phyloP scores from a whole-genome alignment of 2,888 invertebrate genomes.

The Campoplex nolae region DNA sequence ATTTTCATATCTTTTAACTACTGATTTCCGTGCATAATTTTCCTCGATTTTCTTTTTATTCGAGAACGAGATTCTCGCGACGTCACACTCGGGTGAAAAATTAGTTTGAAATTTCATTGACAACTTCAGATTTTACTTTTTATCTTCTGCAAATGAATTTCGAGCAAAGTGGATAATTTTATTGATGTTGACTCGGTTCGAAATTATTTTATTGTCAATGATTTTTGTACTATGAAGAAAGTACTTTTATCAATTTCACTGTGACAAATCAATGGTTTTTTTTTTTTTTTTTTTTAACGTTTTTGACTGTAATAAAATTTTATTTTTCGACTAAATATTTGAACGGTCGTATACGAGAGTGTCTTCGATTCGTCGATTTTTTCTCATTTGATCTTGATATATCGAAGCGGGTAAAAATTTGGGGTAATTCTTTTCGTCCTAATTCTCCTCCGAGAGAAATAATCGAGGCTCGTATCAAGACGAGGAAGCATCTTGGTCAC shows the following conservation, averaged over 20 bases:
- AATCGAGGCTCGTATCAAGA: background rate
- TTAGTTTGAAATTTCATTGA: background rate
- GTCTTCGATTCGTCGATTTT: background rate
- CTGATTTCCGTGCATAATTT: background rate
- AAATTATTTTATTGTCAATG: background rate
- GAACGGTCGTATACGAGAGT: background rate
- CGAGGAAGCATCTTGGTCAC: slow-evolving; percentile 8
- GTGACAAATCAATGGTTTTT: background rate
- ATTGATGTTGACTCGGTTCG: background rate
- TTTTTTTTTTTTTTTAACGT: background rate
- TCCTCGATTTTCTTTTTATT: background rate
- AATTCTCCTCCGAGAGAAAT: background rate
- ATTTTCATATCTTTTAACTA: background rate
- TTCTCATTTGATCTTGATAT: background rate
- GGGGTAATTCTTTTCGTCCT: background rate
- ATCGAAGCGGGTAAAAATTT: background rate
- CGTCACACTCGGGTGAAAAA: background rate
- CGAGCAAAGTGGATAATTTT: background rate
- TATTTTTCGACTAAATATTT: background rate
- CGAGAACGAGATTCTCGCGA: background rate
- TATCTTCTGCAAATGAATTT: background rate
- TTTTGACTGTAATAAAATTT: background rate
- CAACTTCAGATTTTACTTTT: background rate
- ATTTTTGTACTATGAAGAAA: background rate
- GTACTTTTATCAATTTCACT: background rate